Conservation (phyloP, 2,113 vertebrate species). For the Thunnus thynnus region DNA sequence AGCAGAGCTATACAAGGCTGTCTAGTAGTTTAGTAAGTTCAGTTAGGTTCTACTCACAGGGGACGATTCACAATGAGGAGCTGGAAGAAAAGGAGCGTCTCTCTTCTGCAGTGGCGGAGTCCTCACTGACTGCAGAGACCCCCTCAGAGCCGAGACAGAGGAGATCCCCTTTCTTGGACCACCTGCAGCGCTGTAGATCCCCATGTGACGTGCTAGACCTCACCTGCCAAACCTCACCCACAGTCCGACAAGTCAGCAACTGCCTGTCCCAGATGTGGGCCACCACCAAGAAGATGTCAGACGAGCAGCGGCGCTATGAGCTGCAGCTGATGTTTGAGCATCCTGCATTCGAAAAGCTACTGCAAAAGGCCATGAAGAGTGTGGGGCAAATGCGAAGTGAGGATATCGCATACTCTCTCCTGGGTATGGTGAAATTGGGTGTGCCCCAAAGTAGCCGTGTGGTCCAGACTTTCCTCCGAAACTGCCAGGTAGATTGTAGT, state of each 20-base stretch:
- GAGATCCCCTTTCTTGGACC: conserved; percentile 23
- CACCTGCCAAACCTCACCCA: conserved; percentile 48
- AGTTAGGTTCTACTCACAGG: conserved; percentile 64
- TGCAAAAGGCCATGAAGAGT: conserved; percentile 79
- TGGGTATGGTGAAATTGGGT: conserved; percentile 86
- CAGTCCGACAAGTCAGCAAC: conserved; percentile 74
- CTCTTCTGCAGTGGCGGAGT: too few species aligned
- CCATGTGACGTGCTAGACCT: conserved; percentile 89
- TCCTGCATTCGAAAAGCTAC: conserved; percentile 82
- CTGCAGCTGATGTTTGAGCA: conserved; percentile 89
- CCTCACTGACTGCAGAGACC: background rate
- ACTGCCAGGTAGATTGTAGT: conserved; percentile 85
- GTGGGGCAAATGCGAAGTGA: conserved; percentile 68
- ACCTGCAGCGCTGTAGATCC: conserved; percentile 81
- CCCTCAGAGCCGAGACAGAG: accelerated
- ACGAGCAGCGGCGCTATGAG: conserved; percentile 86
- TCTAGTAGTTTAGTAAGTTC: background rate
- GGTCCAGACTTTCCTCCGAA: conserved; percentile 89
- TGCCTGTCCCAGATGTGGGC: conserved; percentile 85
- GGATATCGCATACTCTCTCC: conserved; percentile 84
- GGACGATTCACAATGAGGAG: background rate
- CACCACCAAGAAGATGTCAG: conserved; percentile 82
- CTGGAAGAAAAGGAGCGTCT: background rate
- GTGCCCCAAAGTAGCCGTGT: conserved; percentile 88
- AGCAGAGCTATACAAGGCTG: background rate